Base-by-base conservation (phyloP, 1,140 invertebrate species). In the Trichonephila clavata region DNA sequence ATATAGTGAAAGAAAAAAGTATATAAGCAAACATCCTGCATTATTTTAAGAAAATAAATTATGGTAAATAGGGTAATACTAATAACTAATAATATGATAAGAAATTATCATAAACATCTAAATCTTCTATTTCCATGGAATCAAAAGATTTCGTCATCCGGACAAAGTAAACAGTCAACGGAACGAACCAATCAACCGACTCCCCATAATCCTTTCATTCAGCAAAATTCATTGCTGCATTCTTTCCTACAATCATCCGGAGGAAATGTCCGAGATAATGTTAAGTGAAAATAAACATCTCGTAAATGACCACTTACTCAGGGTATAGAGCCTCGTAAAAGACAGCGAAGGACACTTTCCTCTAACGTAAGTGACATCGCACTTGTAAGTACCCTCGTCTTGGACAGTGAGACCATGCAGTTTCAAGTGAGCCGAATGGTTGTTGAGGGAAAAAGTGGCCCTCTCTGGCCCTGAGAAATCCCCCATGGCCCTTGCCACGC, bases 341-440 rank as follows among this genome's bases (percentile, higher is more conserved):
- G 94, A 94, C 20, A 94, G 84, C 21, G 94, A 94, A 57, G 94
- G 94, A 60, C 94, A 94, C 68, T 94, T 94, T 27, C 94, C 97
- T 95, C 97, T 97, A 10, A 98, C 95, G 95, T 98, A 98, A 2
- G 98, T 98, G 94, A 98, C 97, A 95, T 98, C 98, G 95, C 98
- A 98, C 94, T 97, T 97, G 96, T 98, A 98, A 21, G 97, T 96
- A 0, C 97, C 98, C 95, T 98, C 98, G 95, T 98, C 98, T 87
- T 97, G 96, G 21, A 97, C 96, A 91, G 97, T 96, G 10, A 98
- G 96, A 60, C 97, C 81, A 50, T 90, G 81, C n/a, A 94, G 61
- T 68, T 61, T 86, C 39, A 94, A 80, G 71, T 94, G 94, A 14
- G 94, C 94, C 8, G 94, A 94, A 61, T 94, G 86, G 59, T 94